Percentiles rank a stretch among this genome's conserved stretches.
Conservation (phyloP, 1,140 invertebrate genomes). For the Catajapyx aquilonaris region DNA sequence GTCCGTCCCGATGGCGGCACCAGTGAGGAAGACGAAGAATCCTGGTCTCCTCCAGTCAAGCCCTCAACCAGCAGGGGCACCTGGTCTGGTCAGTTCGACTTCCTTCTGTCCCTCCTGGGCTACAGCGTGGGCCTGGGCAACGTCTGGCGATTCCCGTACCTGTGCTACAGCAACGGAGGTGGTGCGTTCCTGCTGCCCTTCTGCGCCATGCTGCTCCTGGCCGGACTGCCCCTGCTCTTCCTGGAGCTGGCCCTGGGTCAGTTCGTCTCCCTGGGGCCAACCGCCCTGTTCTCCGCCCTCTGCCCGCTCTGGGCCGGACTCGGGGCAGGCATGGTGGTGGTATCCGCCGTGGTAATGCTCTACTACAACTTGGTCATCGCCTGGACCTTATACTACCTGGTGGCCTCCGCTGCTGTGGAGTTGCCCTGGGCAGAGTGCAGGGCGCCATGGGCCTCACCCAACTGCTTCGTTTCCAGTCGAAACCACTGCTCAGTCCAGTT, state of each 20-base stretch:
- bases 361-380: conserved; percentile 73
- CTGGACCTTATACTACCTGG: conserved; percentile 66
- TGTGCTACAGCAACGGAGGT: background rate
- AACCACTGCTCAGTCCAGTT: background rate
- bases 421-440: conserved; percentile 60
- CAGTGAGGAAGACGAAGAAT: conserved; percentile 27
- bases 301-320: conserved; percentile 45
- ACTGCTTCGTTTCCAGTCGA: too few species aligned
- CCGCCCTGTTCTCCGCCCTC: conserved; percentile 17
- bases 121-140: conserved; percentile 70
- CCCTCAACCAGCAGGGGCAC: too few species aligned
- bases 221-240: conserved; percentile 81
- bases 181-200: conserved; percentile 90
- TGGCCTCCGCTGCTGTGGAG: conserved; percentile 42
- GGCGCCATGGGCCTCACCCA: conserved; percentile 48
- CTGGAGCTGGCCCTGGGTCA: conserved; percentile 85
- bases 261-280: conserved; percentile 23
- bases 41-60: too few species aligned
- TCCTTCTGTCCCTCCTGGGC: conserved; percentile 57
- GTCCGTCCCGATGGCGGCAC: conserved; percentile 15
- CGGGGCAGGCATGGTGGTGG: conserved; percentile 63
- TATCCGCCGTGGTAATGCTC: conserved; percentile 59
- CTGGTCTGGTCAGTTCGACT: conserved; percentile 63
- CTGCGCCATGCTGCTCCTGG: conserved; percentile 71
- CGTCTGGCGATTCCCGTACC: conserved; percentile 33